Evolutionary conservation across 2,113 vertebrate genomes (phyloP), one percentile per base, ranked within the genome.

Genomic region (Channa argus): DNA sequence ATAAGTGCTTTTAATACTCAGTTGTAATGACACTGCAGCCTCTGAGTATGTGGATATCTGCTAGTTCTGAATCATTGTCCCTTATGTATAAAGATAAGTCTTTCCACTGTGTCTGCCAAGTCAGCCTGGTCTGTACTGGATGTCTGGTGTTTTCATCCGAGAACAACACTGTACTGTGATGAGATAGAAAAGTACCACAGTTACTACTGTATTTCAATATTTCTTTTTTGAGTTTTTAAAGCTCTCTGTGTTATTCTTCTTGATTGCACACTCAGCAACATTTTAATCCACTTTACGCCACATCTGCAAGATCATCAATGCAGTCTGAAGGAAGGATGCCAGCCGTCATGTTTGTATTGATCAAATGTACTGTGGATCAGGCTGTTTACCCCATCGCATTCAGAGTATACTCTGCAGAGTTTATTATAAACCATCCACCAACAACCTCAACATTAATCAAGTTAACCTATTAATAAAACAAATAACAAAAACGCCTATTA

Each of bases 91-190:
- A 79, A 71, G 71, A 77, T 91, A 86, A 89, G 74, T 82, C 70
- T 93, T 93, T 93, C 91, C 89, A 77, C 34, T 44, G 6, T 34
- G 70, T 64, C 65, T 90, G 80, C 90, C 92, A 93, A 84, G 44
- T 71, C 79, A 80, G 69, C 3, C 37, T 60, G 70, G 65, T 34
- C 74, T 85, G 65, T 47, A 41, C 68, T 64, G 70, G 64, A 78
- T 46, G 77, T 71, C 74, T 83, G 53, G 71, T 71, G n/a, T 9
- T 62, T 65, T 77, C 14, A 50, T 73, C 63, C 74, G 82, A 50
- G 66, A 41, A 79, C 88, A 92, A 89, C 76, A 80, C 38, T 66
- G 15, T 54, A 49, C 58, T 80, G 50, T 73, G 86, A 91, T 90
- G 91, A 92, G 82, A 86, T 49, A 74, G 50, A 81, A 71, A 82